Evolutionary conservation across 23 tunicate genomes (phyloP).

Genomic region (Halocynthia aurantium): DNA sequence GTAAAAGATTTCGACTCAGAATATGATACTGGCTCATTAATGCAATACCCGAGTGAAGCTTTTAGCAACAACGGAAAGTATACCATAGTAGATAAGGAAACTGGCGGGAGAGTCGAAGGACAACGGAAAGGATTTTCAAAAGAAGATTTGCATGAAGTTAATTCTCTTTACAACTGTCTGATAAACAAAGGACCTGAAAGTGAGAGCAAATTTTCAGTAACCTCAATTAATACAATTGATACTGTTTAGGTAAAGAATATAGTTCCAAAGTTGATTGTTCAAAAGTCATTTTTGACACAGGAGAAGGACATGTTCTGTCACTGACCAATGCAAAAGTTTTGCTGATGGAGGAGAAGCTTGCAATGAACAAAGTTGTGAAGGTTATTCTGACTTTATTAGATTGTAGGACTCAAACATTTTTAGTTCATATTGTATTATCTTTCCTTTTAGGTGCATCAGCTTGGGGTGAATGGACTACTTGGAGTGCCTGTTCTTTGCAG

Average conservation of each 20-base stretch:
- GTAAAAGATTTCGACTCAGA: neutral
- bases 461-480: slow-evolving; percentile 2
- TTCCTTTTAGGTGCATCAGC: neutral
- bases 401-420: neutral
- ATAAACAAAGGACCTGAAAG: neutral
- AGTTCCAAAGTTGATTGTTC: neutral
- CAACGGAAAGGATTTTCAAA: neutral
- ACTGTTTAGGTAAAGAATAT: too few relatives aligned
- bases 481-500: neutral
- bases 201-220: too few relatives aligned
- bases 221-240: too few relatives aligned
- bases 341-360: neutral
- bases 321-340: neutral
- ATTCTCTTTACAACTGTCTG: neutral
- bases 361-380: slow-evolving; percentile 4
- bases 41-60: neutral
- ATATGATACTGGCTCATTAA: neutral
- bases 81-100: neutral
- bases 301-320: neutral
- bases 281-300: neutral
- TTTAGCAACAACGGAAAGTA: neutral
- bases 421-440: neutral
- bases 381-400: neutral
- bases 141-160: slow-evolving; percentile 11
- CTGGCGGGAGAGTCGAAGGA: neutral